Percentiles rank a stretch among this genome's conserved stretches.
Evolutionary conservation across 2,888 invertebrate species (phyloP).

Genomic region (Ectobius pallidus): DNA sequence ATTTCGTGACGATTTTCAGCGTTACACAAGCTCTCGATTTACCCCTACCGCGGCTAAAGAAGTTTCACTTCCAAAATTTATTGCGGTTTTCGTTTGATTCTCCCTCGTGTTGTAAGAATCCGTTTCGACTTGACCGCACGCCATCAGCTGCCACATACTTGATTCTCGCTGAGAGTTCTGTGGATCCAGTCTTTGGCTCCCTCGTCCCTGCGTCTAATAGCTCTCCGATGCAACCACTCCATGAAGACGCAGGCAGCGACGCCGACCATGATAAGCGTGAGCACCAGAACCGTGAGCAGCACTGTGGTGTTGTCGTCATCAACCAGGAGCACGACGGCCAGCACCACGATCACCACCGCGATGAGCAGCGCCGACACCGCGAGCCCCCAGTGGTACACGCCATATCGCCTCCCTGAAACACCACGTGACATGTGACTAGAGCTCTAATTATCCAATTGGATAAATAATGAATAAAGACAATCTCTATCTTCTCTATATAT

Average conservation of each 20-base stretch:
- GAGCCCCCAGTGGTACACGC: slow-evolving; percentile 31
- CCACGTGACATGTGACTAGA: neutral
- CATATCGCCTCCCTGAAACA: slow-evolving; percentile 31
- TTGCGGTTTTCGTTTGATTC: too few relatives aligned
- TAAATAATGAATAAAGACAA: too few relatives aligned
- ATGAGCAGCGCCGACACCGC: slow-evolving; percentile 20
- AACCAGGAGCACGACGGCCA: slow-evolving; percentile 12
- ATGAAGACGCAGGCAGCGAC: slow-evolving; percentile 21
- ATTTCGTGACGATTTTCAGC: too few relatives aligned
- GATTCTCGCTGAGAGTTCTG: slow-evolving; percentile 23
- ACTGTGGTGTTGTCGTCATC: slow-evolving; percentile 5
- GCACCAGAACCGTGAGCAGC: slow-evolving; percentile 24
- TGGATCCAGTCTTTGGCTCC: slow-evolving; percentile 33
- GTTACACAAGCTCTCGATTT: too few relatives aligned
- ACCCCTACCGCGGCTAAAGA: too few relatives aligned
- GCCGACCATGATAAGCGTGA: slow-evolving; percentile 11
- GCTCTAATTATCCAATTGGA: too few relatives aligned
- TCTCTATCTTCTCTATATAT: too few relatives aligned
- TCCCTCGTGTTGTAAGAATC: too few relatives aligned
- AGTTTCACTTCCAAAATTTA: too few relatives aligned
- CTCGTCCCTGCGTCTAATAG: slow-evolving; percentile 17
- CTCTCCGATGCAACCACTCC: slow-evolving; percentile 26
- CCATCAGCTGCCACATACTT: too few relatives aligned
- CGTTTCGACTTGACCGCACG: too few relatives aligned
- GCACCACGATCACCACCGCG: slow-evolving; percentile 4